Evolutionary conservation across 2,888 invertebrate species (phyloP).

Genomic region (Tromatobia lineatoria): DNA sequence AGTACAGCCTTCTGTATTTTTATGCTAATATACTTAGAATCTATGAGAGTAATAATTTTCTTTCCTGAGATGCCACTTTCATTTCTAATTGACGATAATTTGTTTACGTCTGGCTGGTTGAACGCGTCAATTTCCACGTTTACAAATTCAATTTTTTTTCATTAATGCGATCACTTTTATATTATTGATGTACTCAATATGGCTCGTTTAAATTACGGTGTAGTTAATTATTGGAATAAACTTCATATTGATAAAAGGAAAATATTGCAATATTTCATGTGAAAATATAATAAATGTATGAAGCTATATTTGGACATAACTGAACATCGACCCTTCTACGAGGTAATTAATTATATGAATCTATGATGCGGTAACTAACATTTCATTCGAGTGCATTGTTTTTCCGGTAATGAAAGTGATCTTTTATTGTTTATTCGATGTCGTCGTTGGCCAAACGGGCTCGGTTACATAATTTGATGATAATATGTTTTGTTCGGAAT

Average conservation of each 20-base stretch:
- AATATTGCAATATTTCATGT: too few relatives aligned
- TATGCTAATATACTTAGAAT: constrained; percentile 1
- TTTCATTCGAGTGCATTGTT: not conserved
- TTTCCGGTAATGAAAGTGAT: not conserved
- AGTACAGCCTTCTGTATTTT: not conserved
- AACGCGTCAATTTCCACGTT: not conserved
- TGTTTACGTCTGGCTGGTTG: not conserved
- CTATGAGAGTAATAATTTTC: not conserved
- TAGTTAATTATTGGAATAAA: not conserved
- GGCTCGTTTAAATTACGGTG: not conserved
- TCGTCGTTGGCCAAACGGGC: not conserved
- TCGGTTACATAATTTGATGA: constrained; percentile 22
- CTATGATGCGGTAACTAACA: not conserved
- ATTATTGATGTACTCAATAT: too few relatives aligned
- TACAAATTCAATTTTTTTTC: not conserved
- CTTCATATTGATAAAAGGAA: too few relatives aligned
- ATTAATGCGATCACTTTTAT: not conserved
- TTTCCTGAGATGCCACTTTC: constrained; percentile 1
- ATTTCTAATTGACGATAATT: not conserved
- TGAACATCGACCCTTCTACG: not conserved
- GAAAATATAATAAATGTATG: too few relatives aligned
- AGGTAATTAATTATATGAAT: not conserved
- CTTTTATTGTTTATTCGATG: not conserved
- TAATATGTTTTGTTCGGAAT: constrained; percentile 10
- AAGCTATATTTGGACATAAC: too few relatives aligned